phyloP scores from a whole-genome alignment of 2,113 vertebrate species.

The Propithecus coquereli region DNA sequence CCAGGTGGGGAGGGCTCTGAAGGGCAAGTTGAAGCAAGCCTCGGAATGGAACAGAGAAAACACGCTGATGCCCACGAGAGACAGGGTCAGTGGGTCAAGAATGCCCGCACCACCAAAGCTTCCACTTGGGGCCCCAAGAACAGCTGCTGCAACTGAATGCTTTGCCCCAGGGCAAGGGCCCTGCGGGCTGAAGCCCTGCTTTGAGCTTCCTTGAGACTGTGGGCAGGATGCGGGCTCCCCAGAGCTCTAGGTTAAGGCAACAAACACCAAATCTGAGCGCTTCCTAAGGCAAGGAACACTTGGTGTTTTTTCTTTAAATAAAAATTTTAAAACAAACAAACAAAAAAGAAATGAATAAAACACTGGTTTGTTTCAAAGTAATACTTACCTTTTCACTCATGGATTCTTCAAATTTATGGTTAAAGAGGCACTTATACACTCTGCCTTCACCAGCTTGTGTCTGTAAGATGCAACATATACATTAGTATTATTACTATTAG shows the following conservation, averaged over 20 bases:
- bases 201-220: not conserved
- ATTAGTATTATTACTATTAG: not conserved
- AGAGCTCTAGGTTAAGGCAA: not conserved
- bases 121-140: not conserved
- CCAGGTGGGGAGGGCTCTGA: not conserved
- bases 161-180: not conserved
- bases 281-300: not conserved
- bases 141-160: not conserved
- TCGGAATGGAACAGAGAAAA: not conserved
- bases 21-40: not conserved
- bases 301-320: not conserved
- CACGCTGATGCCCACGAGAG: not conserved
- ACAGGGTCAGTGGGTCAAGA: not conserved
- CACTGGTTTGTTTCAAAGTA: constrained; percentile 45
- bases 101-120: not conserved
- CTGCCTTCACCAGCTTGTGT: constrained; percentile 94
- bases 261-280: not conserved
- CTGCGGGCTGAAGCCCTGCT: not conserved
- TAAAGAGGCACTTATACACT: constrained; percentile 98
- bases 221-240: constrained; percentile 51
- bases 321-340: not conserved
- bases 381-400: constrained; percentile 93
- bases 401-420: constrained; percentile 98
- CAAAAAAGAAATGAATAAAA: not conserved
- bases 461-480: constrained; percentile 81